These are phyloP conservation scores for Sebastes iracundus DNA, from an alignment of 2,797 vertebrate species.

Conservation along the genomic window DNA sequence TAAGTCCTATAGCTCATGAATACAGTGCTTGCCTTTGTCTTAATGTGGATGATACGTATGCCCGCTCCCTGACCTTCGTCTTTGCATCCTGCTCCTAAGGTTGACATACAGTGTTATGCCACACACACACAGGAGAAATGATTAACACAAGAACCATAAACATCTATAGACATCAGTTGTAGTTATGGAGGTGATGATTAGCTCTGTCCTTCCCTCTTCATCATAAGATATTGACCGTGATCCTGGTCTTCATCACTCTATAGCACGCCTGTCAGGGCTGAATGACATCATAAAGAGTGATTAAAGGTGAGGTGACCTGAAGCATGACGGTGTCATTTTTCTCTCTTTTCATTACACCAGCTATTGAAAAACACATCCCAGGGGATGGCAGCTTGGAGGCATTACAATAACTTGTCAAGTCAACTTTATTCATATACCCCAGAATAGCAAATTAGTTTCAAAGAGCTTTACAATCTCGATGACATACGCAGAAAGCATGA, in stretches of 20 bases:
- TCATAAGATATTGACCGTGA: background rate
- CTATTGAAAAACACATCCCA: background rate
- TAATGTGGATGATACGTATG: background rate
- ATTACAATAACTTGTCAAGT: background rate
- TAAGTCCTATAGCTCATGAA: background rate
- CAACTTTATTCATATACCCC: background rate
- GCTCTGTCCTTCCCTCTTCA: background rate
- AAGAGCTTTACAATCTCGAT: background rate
- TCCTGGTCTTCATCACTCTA: background rate
- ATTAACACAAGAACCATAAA: background rate
- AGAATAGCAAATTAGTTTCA: background rate
- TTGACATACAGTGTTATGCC: background rate
- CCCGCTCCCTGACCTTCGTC: background rate
- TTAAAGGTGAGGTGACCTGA: background rate
- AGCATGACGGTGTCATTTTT: background rate
- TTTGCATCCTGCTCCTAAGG: background rate
- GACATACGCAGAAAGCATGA: background rate
- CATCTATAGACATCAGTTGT: too few species aligned
- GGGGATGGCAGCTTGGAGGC: background rate
- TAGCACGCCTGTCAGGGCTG: background rate
- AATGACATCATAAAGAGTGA: background rate
- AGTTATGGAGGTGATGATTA: background rate
- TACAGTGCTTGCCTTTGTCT: background rate
- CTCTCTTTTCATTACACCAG: background rate
- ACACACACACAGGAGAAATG: background rate